A percentile compares a stretch with the other conserved stretches of the same genome.
Conservation (phyloP, 2,797 vertebrate genomes). For the Pygocentrus nattereri region DNA sequence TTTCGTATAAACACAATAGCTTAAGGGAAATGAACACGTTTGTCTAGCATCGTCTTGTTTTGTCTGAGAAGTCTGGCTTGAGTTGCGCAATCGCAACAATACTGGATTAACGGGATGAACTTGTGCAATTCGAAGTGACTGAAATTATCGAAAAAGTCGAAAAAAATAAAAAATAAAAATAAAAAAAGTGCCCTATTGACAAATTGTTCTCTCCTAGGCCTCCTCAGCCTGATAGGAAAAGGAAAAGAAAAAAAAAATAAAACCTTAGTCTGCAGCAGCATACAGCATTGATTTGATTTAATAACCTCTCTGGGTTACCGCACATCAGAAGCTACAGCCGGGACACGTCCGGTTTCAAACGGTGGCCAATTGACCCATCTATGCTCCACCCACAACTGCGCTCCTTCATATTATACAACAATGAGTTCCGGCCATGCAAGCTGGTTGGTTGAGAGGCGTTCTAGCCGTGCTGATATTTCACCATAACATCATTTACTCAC, state of each 20-base stretch:
- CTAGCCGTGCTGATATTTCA: no score
- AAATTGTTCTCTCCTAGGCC: slow-evolving; percentile 41
- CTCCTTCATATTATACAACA: no score
- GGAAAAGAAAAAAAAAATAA: slow-evolving; percentile 64
- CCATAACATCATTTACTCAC: no score
- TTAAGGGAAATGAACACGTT: not conserved
- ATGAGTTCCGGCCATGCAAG: no score
- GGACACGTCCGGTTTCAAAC: slow-evolving; percentile 10
- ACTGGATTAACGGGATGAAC: slow-evolving; percentile 39
- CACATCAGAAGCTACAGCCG: slow-evolving; percentile 36
- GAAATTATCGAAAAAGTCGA: slow-evolving; percentile 7
- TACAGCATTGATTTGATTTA: slow-evolving; percentile 42
- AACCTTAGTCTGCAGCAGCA: slow-evolving; percentile 84
- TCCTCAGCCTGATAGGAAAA: slow-evolving; percentile 20
- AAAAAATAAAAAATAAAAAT: slow-evolving; percentile 10
- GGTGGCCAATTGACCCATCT: slow-evolving; percentile 5
- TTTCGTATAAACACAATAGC: not conserved
- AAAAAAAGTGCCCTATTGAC: slow-evolving; percentile 38
- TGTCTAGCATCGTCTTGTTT: not conserved
- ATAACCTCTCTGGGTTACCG: slow-evolving; percentile 46
- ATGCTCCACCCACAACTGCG: not conserved
- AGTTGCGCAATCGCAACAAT: slow-evolving; percentile 19
- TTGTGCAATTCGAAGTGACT: slow-evolving; percentile 54
- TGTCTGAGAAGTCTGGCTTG: not conserved
- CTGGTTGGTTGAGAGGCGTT: no score